Evolutionary conservation across 2,888 invertebrate genomes (phyloP), one percentile per base, ranked within the genome.

Genomic region (Synanthedon vespiformis): DNA sequence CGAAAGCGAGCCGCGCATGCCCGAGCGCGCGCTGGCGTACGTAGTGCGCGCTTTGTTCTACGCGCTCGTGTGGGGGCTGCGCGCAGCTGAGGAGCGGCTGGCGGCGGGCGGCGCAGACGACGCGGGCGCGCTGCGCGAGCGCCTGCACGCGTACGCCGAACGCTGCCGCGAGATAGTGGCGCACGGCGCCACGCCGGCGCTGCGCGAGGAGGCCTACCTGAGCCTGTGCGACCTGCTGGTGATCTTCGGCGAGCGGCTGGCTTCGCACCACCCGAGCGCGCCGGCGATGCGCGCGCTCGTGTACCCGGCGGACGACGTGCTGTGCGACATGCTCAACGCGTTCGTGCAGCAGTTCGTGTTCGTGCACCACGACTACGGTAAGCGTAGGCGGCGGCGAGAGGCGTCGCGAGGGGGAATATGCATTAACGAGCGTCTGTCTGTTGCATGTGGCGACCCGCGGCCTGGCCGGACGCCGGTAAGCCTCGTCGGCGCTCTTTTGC

Each of bases 291-390:
- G 16, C 12, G 48, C 48, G 16, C 88, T 98, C 52, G 92, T 95
- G 56, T 94, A 93, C 72, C 93, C 94, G 72, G 94, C 97, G 0
- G 95, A 96, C 72, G 82, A 90, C 64, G 89, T 88, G 53, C 91
- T 97, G 61, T 94, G 95, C 75, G 89, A 91, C 56, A 90, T 96
- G 73, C 89, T 99, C 59, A 96, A 96, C 83, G 91, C 91, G 65
- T 98, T 98, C 84, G 95, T 98, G 55, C 96, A 97, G 79, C 93
- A 94, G 62, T 94, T 95, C 77, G 98, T 98, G 6, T 98, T 98
- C 83, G 93, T 95, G 56, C 93, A 96, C 54, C 95, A 96, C 77
- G 95, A 96, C 77, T 95, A 95, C 88, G 94, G 94, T 93, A 80
- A 70, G 44, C 44, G 14, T 13, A 14, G 13, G 12, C 44, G 14